These are phyloP conservation scores for Microtus oregoni DNA, from an alignment of 2,113 vertebrate genomes.

Conservation along the genomic window DNA sequence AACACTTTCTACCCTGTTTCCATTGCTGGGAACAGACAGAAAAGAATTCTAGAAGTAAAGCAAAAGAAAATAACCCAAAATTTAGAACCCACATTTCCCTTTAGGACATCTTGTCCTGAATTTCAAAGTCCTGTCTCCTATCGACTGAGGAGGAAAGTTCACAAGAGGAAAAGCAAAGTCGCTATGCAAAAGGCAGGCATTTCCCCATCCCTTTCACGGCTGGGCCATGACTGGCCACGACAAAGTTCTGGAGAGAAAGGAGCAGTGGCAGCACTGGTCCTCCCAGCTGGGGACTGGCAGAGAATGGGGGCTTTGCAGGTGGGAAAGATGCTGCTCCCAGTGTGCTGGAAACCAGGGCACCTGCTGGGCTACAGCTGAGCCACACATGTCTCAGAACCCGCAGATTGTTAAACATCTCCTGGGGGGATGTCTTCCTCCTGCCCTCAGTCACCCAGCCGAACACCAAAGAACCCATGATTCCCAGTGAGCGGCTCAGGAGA, in stretches of 20 bases:
- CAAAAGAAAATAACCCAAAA: neutral
- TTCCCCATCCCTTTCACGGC: neutral
- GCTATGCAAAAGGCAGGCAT: neutral
- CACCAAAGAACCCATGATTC: neutral
- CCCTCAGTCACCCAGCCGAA: neutral
- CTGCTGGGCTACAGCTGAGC: neutral
- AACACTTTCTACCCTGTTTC: neutral
- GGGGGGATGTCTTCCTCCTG: neutral
- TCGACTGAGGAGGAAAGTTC: neutral
- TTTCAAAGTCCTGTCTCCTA: conserved; percentile 35
- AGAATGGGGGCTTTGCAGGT: neutral
- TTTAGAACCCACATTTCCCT: conserved; percentile 26
- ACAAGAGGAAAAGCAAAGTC: neutral
- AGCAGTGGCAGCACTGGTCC: accelerated
- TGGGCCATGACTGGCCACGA: accelerated
- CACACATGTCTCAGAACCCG: neutral
- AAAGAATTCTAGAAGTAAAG: neutral
- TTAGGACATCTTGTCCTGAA: conserved; percentile 39
- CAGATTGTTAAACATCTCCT: neutral
- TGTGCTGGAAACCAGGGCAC: neutral
- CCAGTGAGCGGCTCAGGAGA: neutral
- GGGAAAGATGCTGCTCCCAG: neutral
- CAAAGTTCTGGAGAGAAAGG: neutral
- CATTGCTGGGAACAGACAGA: conserved; percentile 4
- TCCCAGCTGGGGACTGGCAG: neutral